phyloP scores from a whole-genome alignment of 2,797 vertebrate genomes.

The Sebastes baramenuke region DNA sequence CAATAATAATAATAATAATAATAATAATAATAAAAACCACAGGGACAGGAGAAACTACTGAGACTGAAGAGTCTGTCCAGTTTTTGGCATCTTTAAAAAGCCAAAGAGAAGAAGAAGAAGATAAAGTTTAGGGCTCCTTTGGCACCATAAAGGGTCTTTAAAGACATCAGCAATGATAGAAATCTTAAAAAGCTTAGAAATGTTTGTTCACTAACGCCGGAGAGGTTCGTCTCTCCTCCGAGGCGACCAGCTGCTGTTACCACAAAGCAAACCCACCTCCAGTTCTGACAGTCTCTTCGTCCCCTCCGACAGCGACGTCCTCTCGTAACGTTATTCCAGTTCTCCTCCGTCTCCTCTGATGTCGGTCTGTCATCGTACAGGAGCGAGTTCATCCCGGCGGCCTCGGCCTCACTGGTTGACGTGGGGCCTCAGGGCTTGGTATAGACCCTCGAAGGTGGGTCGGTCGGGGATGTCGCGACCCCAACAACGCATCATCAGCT shows the following conservation, averaged over 20 bases:
- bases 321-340: not conserved
- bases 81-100: conserved; percentile 27
- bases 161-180: conserved; percentile 15
- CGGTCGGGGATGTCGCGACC: conserved; percentile 85
- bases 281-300: not conserved
- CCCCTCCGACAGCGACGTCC: not conserved
- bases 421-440: conserved; percentile 87
- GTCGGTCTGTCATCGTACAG: conserved; percentile 26
- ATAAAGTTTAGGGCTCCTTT: conserved; percentile 11
- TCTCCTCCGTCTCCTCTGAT: not conserved
- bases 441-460: conserved; percentile 84
- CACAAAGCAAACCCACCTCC: conserved; percentile 18
- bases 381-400: conserved; percentile 35
- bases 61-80: conserved; percentile 39
- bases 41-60: conserved; percentile 37
- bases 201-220: conserved; percentile 3
- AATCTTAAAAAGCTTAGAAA: conserved; percentile 34
- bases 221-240: conserved; percentile 17
- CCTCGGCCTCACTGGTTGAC: conserved; percentile 76
- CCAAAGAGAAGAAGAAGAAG: conserved; percentile 18
- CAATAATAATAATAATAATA: conserved; percentile 47
- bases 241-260: conserved; percentile 6
- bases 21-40: conserved; percentile 36
- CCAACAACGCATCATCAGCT: conserved; percentile 90
- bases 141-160: conserved; percentile 45